These are phyloP conservation scores for Diabrotica balteata DNA, from an alignment of 2,888 invertebrate genomes.

Conservation along the genomic window DNA sequence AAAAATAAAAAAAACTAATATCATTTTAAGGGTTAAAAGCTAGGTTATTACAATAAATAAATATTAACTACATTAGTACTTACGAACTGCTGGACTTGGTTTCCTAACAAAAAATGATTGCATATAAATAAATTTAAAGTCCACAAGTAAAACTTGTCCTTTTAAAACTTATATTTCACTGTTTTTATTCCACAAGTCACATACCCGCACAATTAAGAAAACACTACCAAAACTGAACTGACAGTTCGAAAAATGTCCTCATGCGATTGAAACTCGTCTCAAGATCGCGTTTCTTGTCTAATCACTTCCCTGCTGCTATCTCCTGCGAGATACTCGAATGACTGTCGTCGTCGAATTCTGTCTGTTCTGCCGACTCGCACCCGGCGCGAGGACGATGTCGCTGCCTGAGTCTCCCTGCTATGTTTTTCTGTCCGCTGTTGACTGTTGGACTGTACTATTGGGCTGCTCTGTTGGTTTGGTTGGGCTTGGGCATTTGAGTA, in stretches of 20 bases:
- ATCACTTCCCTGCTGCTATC: slow-evolving; percentile 25
- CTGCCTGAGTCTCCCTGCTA: neutral
- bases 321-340: slow-evolving; percentile 22
- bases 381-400: slow-evolving; percentile 6
- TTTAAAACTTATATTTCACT: neutral
- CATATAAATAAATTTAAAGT: slow-evolving; percentile 44
- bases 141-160: neutral
- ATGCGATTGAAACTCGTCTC: too few species aligned
- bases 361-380: neutral
- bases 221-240: too few species aligned
- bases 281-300: slow-evolving; percentile 3
- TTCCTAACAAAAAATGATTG: slow-evolving; percentile 51
- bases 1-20: too few species aligned
- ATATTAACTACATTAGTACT: slow-evolving; percentile 31
- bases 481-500: slow-evolving; percentile 8
- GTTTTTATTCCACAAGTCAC: neutral
- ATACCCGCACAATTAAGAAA: too few species aligned
- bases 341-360: slow-evolving; percentile 2
- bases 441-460: slow-evolving; percentile 7
- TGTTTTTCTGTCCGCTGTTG: slow-evolving; percentile 2
- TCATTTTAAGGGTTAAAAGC: too few species aligned
- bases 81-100: slow-evolving; percentile 45
- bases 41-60: too few species aligned
- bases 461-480: neutral
- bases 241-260: too few species aligned